These are phyloP conservation scores for Amphiura filiformis DNA, from an alignment of 35 echinoderm and acorn worm species.

Conservation along the genomic window DNA sequence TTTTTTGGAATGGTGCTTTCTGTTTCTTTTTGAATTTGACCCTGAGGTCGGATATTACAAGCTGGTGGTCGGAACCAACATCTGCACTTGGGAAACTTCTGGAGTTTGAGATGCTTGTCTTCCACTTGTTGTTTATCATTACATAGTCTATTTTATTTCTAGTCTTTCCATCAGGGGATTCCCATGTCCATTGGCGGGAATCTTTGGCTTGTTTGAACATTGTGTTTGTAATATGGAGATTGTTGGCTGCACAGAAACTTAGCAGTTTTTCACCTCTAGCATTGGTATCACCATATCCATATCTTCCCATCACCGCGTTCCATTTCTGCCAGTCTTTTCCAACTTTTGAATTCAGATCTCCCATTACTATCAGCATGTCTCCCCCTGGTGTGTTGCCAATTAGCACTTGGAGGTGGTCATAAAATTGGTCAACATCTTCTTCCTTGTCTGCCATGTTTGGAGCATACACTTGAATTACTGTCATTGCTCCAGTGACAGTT, in stretches of 20 bases:
- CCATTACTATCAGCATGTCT: not conserved
- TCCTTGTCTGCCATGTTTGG: not conserved
- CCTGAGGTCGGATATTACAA: not conserved
- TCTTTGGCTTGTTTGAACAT: conserved; percentile 28
- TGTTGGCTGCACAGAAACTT: conserved; percentile 1
- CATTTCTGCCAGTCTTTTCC: not conserved
- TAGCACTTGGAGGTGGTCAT: not conserved
- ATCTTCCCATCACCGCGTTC: not conserved
- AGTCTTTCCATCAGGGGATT: conserved; percentile 12
- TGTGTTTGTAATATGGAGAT: conserved; percentile 4
- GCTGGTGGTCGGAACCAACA: conserved; percentile 22
- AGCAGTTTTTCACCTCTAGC: not conserved
- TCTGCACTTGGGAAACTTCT: conserved; percentile 25
- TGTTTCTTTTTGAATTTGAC: conserved; percentile 25
- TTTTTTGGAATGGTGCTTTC: conserved; percentile 17
- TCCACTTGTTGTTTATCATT: conserved; percentile 2
- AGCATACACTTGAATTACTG: not conserved
- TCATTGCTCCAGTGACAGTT: not conserved
- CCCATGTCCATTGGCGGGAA: conserved; percentile 20
- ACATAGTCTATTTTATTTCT: conserved; percentile 14
- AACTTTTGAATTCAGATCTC: conserved; percentile 20
- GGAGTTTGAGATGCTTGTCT: not conserved
- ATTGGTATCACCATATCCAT: not conserved
- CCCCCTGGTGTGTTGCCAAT: not conserved
- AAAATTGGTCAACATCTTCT: not conserved